These are phyloP conservation scores for Littorina saxatilis DNA, from an alignment of 1,140 invertebrate genomes.

Conservation along the genomic window DNA sequence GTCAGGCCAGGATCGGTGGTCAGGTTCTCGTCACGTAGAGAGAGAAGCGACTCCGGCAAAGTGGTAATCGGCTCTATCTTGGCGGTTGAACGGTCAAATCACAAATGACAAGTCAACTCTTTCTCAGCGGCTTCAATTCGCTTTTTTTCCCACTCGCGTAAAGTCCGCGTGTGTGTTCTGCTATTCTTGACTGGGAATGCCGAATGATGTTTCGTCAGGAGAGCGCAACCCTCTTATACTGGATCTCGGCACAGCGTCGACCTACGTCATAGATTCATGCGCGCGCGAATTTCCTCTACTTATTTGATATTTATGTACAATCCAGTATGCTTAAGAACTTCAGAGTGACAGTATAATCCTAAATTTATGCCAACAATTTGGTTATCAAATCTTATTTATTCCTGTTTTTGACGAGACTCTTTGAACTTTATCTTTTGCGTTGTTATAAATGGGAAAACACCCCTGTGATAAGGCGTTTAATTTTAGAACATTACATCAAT, in stretches of 20 bases:
- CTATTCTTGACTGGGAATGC: conserved; percentile 33
- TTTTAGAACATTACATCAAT: conserved; percentile 46
- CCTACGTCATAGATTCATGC: conserved; percentile 21
- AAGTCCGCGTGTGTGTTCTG: conserved; percentile 1
- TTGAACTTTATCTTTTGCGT: conserved; percentile 6
- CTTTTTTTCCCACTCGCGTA: neutral
- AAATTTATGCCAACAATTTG: too few relatives aligned
- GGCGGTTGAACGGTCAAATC: conserved; percentile 37
- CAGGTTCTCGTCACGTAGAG: conserved; percentile 44
- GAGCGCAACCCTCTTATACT: conserved; percentile 31
- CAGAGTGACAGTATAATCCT: neutral
- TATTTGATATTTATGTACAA: too few relatives aligned
- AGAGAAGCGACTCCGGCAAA: conserved; percentile 37
- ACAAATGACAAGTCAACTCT: conserved; percentile 6
- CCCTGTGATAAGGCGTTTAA: conserved; percentile 21
- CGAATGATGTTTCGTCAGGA: conserved; percentile 24
- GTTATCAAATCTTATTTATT: too few relatives aligned
- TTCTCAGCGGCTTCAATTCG: neutral
- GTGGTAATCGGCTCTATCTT: conserved; percentile 54
- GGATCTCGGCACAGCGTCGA: neutral
- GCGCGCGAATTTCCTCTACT: too few relatives aligned
- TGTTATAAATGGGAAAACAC: neutral
- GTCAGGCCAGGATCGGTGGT: too few relatives aligned
- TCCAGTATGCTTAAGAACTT: too few relatives aligned
- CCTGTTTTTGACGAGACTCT: neutral